Conservation (phyloP, 1,140 invertebrate genomes). For the Leptopilina boulardi region DNA sequence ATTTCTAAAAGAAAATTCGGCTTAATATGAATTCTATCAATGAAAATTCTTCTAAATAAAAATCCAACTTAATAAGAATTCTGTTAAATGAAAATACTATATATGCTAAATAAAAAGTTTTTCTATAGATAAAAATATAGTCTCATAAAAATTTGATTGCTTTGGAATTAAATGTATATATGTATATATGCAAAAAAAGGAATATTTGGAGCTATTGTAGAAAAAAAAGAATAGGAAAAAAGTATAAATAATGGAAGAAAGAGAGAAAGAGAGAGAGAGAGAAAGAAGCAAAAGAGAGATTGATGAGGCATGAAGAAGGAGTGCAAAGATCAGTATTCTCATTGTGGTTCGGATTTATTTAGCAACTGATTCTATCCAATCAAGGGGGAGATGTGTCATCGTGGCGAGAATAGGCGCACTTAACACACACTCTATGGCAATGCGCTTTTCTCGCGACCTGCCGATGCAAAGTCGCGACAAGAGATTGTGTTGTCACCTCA, state of each 20-base stretch:
- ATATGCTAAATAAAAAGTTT: too few species aligned
- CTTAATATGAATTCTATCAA: too few species aligned
- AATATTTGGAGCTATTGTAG: not conserved
- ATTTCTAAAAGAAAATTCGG: too few species aligned
- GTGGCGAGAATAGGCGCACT: conserved; percentile 65
- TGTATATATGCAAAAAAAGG: not conserved
- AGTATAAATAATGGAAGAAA: not conserved
- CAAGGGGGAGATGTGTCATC: conserved; percentile 67
- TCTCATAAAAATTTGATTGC: too few species aligned
- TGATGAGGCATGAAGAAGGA: not conserved
- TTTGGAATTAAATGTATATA: too few species aligned
- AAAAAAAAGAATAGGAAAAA: not conserved
- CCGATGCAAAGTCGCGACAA: conserved; percentile 55
- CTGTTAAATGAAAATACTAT: too few species aligned
- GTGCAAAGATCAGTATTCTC: conserved; percentile 25
- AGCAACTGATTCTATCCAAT: conserved; percentile 60
- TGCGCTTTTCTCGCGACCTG: conserved; percentile 59
- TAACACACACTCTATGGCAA: conserved; percentile 60
- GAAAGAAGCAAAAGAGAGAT: conserved; percentile 9
- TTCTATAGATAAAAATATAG: too few species aligned
- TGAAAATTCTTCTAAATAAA: too few species aligned
- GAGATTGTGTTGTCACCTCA: conserved; percentile 40
- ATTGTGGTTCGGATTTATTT: conserved; percentile 56
- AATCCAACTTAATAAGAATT: too few species aligned
- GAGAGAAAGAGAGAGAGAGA: not conserved